These are phyloP conservation scores for Drosophila persimilis DNA, from an alignment of 1,140 invertebrate genomes.

Conservation along the genomic window DNA sequence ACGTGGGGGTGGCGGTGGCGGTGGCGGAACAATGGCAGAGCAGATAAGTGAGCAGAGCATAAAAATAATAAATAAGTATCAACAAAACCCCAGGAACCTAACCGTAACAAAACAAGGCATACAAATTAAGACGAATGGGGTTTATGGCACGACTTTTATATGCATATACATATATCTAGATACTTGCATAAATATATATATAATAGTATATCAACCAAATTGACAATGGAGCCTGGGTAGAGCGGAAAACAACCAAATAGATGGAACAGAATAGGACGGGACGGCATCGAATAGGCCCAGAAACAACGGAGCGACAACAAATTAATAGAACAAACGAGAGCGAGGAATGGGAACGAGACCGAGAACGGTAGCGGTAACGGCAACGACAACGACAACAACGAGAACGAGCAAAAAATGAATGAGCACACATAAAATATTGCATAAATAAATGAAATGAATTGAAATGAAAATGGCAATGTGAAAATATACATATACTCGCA, in stretches of 20 bases:
- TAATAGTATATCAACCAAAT: constrained; percentile 46
- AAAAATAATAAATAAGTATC: constrained; percentile 56
- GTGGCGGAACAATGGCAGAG: constrained; percentile 29
- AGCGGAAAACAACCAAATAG: constrained; percentile 47
- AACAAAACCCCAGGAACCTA: constrained; percentile 42
- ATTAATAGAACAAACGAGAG: constrained; percentile 71
- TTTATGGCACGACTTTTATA: constrained; percentile 69
- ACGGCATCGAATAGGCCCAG: constrained; percentile 16
- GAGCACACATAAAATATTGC: constrained; percentile 80
- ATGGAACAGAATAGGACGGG: constrained; percentile 36
- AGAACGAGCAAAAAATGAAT: constrained; percentile 64
- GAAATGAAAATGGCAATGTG: constrained; percentile 78
- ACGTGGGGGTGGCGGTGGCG: not conserved
- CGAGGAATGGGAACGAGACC: constrained; percentile 34
- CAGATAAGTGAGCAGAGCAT: constrained; percentile 51
- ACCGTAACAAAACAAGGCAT: constrained; percentile 60
- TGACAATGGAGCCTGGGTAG: constrained; percentile 46
- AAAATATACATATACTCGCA: constrained; percentile 37
- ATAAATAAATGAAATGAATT: constrained; percentile 81
- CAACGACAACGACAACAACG: constrained; percentile 34
- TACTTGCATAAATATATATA: constrained; percentile 15
- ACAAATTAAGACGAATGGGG: constrained; percentile 80
- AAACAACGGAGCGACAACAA: constrained; percentile 65
- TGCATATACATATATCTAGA: constrained; percentile 31
- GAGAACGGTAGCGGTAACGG: constrained; percentile 27